Evolutionary conservation across 2,888 invertebrate genomes (phyloP).

Genomic region (Tachina fera): DNA sequence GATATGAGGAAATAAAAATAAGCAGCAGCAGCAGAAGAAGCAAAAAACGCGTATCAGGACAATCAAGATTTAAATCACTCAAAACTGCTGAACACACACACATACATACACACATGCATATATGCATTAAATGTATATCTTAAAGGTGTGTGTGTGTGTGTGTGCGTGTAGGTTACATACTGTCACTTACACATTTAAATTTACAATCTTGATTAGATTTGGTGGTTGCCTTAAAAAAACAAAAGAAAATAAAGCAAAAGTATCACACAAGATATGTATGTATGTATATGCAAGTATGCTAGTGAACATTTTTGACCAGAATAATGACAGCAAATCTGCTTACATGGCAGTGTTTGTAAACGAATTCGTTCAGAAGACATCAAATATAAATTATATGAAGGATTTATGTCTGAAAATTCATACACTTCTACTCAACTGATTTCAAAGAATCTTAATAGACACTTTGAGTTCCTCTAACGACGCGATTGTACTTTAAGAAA

Average conservation of each 20-base stretch:
- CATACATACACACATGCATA: not conserved
- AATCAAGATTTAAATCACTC: conserved; percentile 72
- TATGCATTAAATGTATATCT: not conserved
- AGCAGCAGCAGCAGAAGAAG: conserved; percentile 50
- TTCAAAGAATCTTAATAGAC: too few species aligned
- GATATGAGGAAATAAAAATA: conserved; percentile 46
- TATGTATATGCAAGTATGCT: not conserved
- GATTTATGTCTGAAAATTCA: too few species aligned
- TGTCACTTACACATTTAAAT: conserved; percentile 27
- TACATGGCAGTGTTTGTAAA: too few species aligned
- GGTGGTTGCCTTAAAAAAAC: conserved; percentile 41
- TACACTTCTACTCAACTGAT: too few species aligned
- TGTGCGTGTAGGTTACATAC: conserved; percentile 13
- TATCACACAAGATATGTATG: conserved; percentile 31
- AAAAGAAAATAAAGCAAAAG: conserved; percentile 29
- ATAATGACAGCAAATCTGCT: too few species aligned
- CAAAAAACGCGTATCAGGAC: conserved; percentile 61
- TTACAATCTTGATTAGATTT: conserved; percentile 54
- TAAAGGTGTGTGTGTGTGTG: conserved; percentile 19
- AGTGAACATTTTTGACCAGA: not conserved
- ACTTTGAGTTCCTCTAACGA: too few species aligned
- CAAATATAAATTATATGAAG: too few species aligned
- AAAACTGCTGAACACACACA: not conserved
- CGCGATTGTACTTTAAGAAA: too few species aligned
- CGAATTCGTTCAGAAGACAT: too few species aligned